A percentile compares a stretch with the other conserved stretches of the same genome.
Conservation (phyloP, 1,140 invertebrate species). For the Diuraphis noxia region DNA sequence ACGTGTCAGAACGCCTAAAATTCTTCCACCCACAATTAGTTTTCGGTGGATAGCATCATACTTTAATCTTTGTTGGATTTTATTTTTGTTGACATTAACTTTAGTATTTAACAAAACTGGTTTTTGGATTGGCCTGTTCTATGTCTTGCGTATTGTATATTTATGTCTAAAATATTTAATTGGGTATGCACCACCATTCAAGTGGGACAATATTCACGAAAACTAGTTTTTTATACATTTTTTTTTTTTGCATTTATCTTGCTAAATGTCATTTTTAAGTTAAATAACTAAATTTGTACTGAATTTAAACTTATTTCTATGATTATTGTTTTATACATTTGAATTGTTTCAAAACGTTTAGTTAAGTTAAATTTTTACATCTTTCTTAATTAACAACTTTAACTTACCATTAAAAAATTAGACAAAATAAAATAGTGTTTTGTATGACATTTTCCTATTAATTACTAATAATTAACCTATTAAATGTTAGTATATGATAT, state of each 20-base stretch:
- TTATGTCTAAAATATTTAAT: constrained; percentile 12
- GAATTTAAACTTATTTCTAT: neutral
- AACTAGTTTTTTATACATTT: neutral
- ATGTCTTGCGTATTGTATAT: neutral
- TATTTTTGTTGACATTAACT: constrained; percentile 24
- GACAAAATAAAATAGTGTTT: neutral
- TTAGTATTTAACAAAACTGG: neutral
- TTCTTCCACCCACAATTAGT: constrained; percentile 4
- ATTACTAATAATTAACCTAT: neutral
- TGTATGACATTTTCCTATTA: neutral
- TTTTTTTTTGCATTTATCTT: neutral
- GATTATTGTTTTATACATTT: constrained; percentile 3
- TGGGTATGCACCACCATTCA: constrained; percentile 21
- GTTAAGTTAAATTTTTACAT: neutral
- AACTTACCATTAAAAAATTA: neutral
- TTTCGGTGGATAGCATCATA: constrained; percentile 36
- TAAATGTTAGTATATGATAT: neutral
- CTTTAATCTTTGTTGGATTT: neutral
- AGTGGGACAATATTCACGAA: neutral
- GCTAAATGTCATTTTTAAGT: neutral
- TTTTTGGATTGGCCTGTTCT: constrained; percentile 1
- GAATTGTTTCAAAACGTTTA: neutral
- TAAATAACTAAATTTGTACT: constrained; percentile 2
- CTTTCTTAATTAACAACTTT: neutral
- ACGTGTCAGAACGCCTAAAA: constrained; percentile 17